Evolutionary conservation across 2,888 invertebrate species (phyloP).

Genomic region (Esperia sulphurella): DNA sequence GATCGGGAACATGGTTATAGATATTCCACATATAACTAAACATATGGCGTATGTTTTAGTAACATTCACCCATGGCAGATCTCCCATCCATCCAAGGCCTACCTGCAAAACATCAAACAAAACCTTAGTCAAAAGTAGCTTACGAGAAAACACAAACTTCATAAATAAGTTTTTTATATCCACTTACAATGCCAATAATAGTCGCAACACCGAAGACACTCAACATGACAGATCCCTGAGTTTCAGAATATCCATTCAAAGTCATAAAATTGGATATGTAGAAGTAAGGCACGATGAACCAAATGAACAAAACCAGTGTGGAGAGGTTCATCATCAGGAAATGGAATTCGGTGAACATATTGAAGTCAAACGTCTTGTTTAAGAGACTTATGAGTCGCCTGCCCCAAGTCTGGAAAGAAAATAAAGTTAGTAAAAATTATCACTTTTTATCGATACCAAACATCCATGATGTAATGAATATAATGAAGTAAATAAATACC

Average conservation of each 20-base stretch:
- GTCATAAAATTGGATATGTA: slow-evolving; percentile 91
- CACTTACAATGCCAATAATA: slow-evolving; percentile 91
- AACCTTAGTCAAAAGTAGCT: too few species aligned
- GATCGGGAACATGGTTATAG: slow-evolving; percentile 81
- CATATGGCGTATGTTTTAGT: slow-evolving; percentile 91
- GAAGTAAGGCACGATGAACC: slow-evolving; percentile 97
- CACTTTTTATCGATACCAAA: too few species aligned
- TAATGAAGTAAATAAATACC: slow-evolving; percentile 24
- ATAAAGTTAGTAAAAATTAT: not conserved
- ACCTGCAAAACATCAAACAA: slow-evolving; percentile 69
- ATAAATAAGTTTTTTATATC: slow-evolving; percentile 1
- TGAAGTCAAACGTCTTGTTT: slow-evolving; percentile 89
- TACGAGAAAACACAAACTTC: not conserved
- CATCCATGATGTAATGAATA: not conserved
- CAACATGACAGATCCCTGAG: slow-evolving; percentile 86
- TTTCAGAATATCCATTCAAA: slow-evolving; percentile 79
- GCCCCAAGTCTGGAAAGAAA: slow-evolving; percentile 83
- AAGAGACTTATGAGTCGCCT: slow-evolving; percentile 82
- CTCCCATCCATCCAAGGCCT: slow-evolving; percentile 93
- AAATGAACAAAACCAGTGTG: slow-evolving; percentile 93
- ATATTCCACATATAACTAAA: slow-evolving; percentile 82
- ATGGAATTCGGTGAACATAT: slow-evolving; percentile 89
- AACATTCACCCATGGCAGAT: slow-evolving; percentile 91
- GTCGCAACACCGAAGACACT: slow-evolving; percentile 93
- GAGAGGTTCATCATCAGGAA: slow-evolving; percentile 92